These are phyloP conservation scores for Pseudochromis fuscus DNA, from an alignment of 2,797 vertebrate species.

Conservation along the genomic window DNA sequence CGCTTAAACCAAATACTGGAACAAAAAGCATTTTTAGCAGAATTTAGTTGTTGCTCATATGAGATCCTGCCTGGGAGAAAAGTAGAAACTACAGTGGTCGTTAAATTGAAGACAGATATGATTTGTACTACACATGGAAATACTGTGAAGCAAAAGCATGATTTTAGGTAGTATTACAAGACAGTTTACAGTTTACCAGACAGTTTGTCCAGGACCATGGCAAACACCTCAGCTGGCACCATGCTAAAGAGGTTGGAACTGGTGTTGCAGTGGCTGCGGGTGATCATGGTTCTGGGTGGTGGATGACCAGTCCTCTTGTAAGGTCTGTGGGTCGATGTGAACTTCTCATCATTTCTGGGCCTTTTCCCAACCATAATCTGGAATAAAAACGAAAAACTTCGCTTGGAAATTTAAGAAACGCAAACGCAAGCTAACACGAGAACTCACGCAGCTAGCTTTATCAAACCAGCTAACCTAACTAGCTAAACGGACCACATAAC, in stretches of 20 bases:
- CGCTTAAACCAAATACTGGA: not conserved
- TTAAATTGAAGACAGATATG: no score
- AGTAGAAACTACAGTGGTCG: no score
- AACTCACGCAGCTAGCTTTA: not conserved
- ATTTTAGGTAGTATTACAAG: no score
- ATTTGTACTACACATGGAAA: no score
- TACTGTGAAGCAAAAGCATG: no score
- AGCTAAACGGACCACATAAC: not conserved
- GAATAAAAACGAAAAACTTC: not conserved
- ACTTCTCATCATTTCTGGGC: conserved; percentile 8
- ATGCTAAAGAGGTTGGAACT: conserved; percentile 52
- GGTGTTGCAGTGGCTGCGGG: conserved; percentile 54
- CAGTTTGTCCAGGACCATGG: conserved; percentile 77
- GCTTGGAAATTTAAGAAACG: not conserved
- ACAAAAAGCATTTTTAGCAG: no score
- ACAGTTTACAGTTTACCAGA: conserved; percentile 55
- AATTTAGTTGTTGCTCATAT: no score
- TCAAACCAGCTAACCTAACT: not conserved
- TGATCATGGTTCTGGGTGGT: conserved; percentile 47
- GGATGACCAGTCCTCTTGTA: conserved; percentile 8
- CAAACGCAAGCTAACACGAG: not conserved
- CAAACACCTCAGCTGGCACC: conserved; percentile 77
- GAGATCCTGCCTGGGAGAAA: no score
- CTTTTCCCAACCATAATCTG: conserved; percentile 31
- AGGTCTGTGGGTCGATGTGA: not conserved